Percentiles rank a stretch among this genome's conserved stretches.
These are phyloP conservation scores for Heliconius aoede DNA, from an alignment of 2,888 invertebrate species.

Conservation along the genomic window DNA sequence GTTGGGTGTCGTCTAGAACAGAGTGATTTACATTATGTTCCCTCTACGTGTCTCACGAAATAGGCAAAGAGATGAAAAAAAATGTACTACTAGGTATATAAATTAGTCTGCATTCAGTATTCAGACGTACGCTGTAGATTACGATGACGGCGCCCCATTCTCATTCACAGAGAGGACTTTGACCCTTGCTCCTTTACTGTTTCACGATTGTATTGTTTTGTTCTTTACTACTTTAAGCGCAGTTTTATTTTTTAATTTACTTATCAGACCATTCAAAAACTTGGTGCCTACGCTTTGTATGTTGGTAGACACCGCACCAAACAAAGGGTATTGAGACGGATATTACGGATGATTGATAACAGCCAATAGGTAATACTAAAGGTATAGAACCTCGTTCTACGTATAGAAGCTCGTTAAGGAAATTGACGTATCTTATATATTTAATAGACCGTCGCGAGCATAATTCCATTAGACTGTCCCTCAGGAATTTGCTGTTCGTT, in stretches of 20 bases:
- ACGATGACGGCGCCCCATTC: slow-evolving; percentile 25
- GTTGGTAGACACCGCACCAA: background rate
- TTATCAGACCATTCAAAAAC: background rate
- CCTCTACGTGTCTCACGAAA: background rate
- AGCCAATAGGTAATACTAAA: too few species aligned
- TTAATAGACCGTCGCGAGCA: background rate
- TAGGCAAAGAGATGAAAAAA: background rate
- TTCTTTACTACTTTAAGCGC: slow-evolving; percentile 9
- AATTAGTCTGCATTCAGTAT: slow-evolving; percentile 21
- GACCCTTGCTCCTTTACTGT: slow-evolving; percentile 31
- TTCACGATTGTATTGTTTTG: slow-evolving; percentile 19
- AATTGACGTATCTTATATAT: background rate
- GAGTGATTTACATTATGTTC: background rate
- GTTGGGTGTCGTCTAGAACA: background rate
- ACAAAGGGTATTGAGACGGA: too few species aligned
- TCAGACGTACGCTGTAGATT: slow-evolving; percentile 14
- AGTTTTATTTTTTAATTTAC: background rate
- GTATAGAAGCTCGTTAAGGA: slow-evolving; percentile 2
- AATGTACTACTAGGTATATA: background rate
- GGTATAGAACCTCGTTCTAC: background rate
- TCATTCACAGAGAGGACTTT: slow-evolving; percentile 26
- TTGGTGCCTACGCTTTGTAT: background rate
- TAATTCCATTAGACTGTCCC: slow-evolving; percentile 5
- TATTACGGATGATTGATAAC: too few species aligned
- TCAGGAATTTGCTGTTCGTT: background rate